A percentile compares a stretch with the other conserved stretches of the same genome.
phyloP scores from a whole-genome alignment of 2,888 invertebrate species.

The Oxycera nigricornis region DNA sequence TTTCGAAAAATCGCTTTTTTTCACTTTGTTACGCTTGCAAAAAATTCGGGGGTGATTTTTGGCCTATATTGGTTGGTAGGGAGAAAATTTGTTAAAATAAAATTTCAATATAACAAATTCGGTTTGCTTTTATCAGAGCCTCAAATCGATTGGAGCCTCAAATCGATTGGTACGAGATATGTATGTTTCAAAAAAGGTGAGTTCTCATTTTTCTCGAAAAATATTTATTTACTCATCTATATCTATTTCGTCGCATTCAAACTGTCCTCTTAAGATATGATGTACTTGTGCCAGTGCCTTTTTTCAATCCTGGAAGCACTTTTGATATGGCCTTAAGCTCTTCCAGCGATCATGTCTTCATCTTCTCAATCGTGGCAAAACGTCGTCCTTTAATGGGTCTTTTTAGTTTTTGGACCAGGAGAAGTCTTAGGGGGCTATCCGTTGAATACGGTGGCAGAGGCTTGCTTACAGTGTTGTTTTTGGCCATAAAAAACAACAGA shows the following conservation, averaged over 20 bases:
- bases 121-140: too few relatives aligned
- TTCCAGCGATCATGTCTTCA: neutral
- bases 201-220: neutral
- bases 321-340: neutral
- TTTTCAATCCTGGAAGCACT: neutral
- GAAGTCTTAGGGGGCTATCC: neutral
- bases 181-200: neutral
- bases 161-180: too few relatives aligned
- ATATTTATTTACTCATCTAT: neutral
- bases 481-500: neutral
- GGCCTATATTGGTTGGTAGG: too few relatives aligned
- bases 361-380: neutral
- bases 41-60: too few relatives aligned
- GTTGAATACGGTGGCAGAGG: neutral
- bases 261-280: neutral
- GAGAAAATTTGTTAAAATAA: too few relatives aligned
- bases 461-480: neutral
- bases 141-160: too few relatives aligned
- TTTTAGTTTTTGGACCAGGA: neutral
- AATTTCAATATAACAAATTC: too few relatives aligned
- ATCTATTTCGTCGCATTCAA: neutral
- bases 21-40: too few relatives aligned
- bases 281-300: neutral
- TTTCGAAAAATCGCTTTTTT: too few relatives aligned
- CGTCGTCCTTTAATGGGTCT: neutral